Base-by-base conservation (phyloP, 2,888 invertebrate genomes). In the Lasius platythorax region DNA sequence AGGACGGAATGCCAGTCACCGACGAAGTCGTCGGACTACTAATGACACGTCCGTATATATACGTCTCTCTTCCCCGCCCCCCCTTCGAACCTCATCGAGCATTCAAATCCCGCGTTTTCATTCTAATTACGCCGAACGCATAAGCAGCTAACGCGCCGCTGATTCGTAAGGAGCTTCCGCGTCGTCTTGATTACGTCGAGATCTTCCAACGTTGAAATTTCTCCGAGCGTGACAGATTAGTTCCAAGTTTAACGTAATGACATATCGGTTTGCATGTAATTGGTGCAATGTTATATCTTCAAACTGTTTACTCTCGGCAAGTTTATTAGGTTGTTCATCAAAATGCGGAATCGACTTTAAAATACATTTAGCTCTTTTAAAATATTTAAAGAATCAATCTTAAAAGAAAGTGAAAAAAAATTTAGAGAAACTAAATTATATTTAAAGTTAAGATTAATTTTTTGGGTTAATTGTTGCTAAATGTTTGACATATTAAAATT, bases 1-100 rank as follows among this genome's bases (percentile, higher is more conserved):
- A 73, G 72, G 75, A 89, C 85, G 91, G 87, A 87, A 91, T 86
- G 91, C 84, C 88, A 89, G 88, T 86, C 88, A 90, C 79, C 75
- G 82, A 83, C 58, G 50, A 86, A 88, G 84, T 87, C 87, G 85
- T 84, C 85, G 23, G 91, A 91, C 88, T 91, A 88, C 88, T 88
- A 91, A 91, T 86, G 89, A 91, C 72, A 43, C 83, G 68, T 68
- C 82, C 83, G 64, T 79, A 40, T 23, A 23, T 23, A 23, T 23
- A 23, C 23, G 23, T 30, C 74, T 72, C 83, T 82, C 82, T 75
- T 67, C 74, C 58, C 40, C 33, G 64, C 56, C 67, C n/a, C n/a
- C 28, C 63, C 68, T 50, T 33, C 67, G 40, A 68, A 66, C 73
- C 12, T 79, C 84, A 78, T 82, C 68, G 81, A 79, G 89, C 78